Conservation (phyloP, 2,888 invertebrate species). For the Euzetes globulus region DNA sequence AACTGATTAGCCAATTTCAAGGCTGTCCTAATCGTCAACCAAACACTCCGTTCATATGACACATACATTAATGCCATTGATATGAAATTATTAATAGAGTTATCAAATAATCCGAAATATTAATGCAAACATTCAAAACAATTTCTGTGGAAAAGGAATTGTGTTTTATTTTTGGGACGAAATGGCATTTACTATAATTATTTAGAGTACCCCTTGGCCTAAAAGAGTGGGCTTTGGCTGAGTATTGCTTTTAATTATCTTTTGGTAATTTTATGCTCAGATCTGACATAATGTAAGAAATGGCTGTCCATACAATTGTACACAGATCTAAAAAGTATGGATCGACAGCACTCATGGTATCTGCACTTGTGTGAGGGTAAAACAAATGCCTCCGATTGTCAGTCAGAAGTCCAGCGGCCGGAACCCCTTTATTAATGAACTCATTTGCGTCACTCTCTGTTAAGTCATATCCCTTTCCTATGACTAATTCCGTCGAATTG, state of each 20-base stretch:
- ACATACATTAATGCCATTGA: neutral
- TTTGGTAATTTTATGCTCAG: constrained; percentile 47
- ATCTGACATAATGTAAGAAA: constrained; percentile 68
- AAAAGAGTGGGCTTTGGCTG: no score
- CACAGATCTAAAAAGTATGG: constrained; percentile 62
- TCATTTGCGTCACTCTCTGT: constrained; percentile 43
- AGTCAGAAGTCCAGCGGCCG: constrained; percentile 62
- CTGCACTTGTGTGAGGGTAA: constrained; percentile 70
- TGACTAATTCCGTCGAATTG: constrained; percentile 55
- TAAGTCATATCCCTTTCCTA: constrained; percentile 38
- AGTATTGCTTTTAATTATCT: neutral
- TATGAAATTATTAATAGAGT: no score
- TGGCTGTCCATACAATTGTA: constrained; percentile 68
- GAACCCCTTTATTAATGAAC: constrained; percentile 56
- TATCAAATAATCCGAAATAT: no score
- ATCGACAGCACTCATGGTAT: constrained; percentile 67
- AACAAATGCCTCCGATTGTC: constrained; percentile 63
- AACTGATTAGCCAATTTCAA: neutral
- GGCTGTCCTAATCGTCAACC: neutral
- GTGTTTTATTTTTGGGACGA: no score
- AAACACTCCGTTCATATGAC: neutral
- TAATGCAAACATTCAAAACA: no score
- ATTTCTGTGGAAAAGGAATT: no score
- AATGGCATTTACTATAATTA: no score
- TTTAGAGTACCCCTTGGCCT: no score